A percentile compares a stretch with the other conserved stretches of the same genome.
Evolutionary conservation across 2,113 vertebrate species (phyloP).

Genomic region (Protobothrops flavoviridis): DNA sequence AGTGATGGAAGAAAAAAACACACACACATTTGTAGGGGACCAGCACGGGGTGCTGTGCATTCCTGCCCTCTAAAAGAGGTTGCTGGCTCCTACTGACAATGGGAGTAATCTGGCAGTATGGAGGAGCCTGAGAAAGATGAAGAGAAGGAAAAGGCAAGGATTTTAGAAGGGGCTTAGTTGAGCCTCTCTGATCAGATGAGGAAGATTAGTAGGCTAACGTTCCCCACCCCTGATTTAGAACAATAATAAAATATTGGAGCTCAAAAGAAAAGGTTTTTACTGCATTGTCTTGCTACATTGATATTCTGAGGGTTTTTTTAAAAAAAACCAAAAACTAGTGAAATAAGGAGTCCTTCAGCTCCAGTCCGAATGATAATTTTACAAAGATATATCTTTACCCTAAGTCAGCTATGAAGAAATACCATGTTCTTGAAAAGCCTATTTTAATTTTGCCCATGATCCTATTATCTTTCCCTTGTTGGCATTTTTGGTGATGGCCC

Average conservation of each 20-base stretch:
- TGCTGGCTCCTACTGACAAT: not conserved
- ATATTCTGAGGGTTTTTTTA: not conserved
- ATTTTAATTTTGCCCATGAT: not conserved
- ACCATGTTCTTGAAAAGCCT: slow-evolving; percentile 37
- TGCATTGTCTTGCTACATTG: not conserved
- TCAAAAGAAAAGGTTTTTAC: not conserved
- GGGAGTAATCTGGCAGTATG: not conserved
- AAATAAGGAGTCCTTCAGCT: not conserved
- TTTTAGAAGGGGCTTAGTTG: not conserved
- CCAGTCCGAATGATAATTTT: not conserved
- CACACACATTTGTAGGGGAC: not conserved
- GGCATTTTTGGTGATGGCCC: slow-evolving; percentile 25
- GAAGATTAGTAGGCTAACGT: not conserved
- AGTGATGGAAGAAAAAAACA: not conserved
- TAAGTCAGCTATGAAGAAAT: slow-evolving; percentile 31
- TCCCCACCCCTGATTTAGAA: not conserved
- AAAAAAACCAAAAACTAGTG: not conserved
- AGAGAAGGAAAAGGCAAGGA: not conserved
- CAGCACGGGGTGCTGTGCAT: not conserved
- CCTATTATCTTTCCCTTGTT: slow-evolving; percentile 44
- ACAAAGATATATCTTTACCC: slow-evolving; percentile 22
- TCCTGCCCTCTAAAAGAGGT: not conserved
- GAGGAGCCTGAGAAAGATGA: not conserved
- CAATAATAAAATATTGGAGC: not conserved
- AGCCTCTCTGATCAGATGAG: not conserved